Evolutionary conservation across 2,797 vertebrate genomes (phyloP), one percentile per base, ranked within the genome.

Genomic region (Tiaroga cobitis): DNA sequence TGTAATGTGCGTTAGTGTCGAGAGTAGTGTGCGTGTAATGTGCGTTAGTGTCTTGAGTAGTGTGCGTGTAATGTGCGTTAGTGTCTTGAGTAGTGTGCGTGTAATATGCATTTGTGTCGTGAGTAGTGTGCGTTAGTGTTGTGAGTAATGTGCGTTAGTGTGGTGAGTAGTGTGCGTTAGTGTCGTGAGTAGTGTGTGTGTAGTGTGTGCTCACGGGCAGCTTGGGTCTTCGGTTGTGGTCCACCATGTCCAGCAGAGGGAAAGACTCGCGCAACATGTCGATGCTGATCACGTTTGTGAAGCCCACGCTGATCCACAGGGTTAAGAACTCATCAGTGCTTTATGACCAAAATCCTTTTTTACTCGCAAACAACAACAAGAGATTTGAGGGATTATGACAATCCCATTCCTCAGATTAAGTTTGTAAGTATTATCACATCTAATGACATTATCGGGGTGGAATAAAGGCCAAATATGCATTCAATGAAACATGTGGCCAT

Each of bases 171-270:
- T 39, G 39, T 39, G 37, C 8, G 8, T 39, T 37, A 41, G 41
- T 43, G 9, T 41, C 2, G 41, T 43, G 41, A 11, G 41, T 43
- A 41, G 43, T 43, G 16, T 51, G 16, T 6, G 15, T 51, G 16
- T 2, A 5, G 5, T 18, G 2, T 46, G 43, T 18, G 32, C 92
- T 92, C 88, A 98, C 97, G 86, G 93, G 93, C 83, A 96, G 82
- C n/a, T 92, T 95, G 8, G 96, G 95, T 43, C 92, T 93, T 81
- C 95, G 92, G 88, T 94, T 95, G 81, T 97, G 96, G 83, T 97
- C 97, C 86, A 97, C 96, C 89, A 95, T 96, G 90, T 98, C 97
- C 85, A 98, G 93, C 89, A 97, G 94, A 4, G 97, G 97, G 88
- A 95, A 94, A 1, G 95, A 94, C 88, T 97, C 95, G 78, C 94